Evolutionary conservation across 2,888 invertebrate species (phyloP).

Genomic region (Nasonovia ribisnigri): DNA sequence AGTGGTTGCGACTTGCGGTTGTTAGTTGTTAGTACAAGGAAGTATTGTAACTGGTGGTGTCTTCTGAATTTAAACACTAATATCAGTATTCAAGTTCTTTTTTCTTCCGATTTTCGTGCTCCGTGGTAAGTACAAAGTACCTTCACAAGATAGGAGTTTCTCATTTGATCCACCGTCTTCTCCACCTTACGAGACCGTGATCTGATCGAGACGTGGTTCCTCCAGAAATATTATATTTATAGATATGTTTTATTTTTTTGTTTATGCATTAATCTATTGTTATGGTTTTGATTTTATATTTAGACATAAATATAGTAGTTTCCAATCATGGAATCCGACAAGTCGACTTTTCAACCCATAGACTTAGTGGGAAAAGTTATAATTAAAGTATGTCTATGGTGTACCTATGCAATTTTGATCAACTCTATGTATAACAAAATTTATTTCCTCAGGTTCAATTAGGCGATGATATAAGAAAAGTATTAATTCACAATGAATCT

Average conservation of each 20-base stretch:
- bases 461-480: conserved; percentile 78
- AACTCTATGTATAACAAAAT: background rate
- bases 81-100: background rate
- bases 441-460: conserved; percentile 72
- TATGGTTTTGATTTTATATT: background rate
- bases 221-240: background rate
- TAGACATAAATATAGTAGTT: background rate
- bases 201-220: background rate
- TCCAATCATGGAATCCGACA: conserved; percentile 45
- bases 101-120: background rate
- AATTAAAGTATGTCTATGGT: conserved; percentile 71
- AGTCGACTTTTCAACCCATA: conserved; percentile 68
- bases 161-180: background rate
- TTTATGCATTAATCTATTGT: background rate
- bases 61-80: background rate
- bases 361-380: conserved; percentile 74
- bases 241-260: background rate
- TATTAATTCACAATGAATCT: conserved; percentile 81
- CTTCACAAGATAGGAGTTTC: background rate
- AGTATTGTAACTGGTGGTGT: background rate
- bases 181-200: too few species aligned
- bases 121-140: background rate
- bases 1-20: background rate
- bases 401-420: background rate
- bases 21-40: background rate